phyloP scores from a whole-genome alignment of 2,888 invertebrate genomes.

The Podotricha telesiphe region DNA sequence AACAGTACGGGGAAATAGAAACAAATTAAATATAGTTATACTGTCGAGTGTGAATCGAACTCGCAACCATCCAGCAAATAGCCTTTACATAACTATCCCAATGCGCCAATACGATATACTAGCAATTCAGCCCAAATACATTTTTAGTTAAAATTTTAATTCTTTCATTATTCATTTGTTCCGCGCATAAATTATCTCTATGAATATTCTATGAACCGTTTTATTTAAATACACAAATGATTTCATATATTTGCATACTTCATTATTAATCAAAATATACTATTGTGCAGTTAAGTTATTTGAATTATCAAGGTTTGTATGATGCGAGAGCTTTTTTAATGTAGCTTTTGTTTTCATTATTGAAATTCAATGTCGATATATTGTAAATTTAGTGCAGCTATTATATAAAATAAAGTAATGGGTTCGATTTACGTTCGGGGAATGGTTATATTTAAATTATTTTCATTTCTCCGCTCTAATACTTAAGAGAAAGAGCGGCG shows the following conservation, averaged over 20 bases:
- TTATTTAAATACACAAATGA: conserved; percentile 41
- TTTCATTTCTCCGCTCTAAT: too few relatives aligned
- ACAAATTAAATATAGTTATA: too few relatives aligned
- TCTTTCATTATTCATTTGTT: conserved; percentile 33
- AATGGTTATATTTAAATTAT: too few relatives aligned
- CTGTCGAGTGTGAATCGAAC: background rate
- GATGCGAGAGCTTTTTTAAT: background rate
- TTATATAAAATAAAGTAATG: too few relatives aligned
- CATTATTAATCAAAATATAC: conserved; percentile 37
- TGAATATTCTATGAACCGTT: conserved; percentile 42
- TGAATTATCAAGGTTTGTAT: background rate
- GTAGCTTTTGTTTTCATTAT: too few relatives aligned
- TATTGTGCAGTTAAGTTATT: conserved; percentile 13
- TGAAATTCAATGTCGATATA: too few relatives aligned
- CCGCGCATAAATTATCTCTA: conserved; percentile 35
- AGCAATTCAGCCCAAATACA: background rate
- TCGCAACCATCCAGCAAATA: too few relatives aligned
- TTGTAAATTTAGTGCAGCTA: too few relatives aligned
- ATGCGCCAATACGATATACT: background rate
- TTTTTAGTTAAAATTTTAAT: conserved; percentile 25
- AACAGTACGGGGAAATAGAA: too few relatives aligned
- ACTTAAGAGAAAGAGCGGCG: too few relatives aligned
- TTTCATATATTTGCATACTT: conserved; percentile 44
- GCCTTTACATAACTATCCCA: background rate
- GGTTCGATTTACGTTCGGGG: too few relatives aligned